These are phyloP conservation scores for Uria aalge DNA, from an alignment of 2,113 vertebrate genomes.

Conservation along the genomic window DNA sequence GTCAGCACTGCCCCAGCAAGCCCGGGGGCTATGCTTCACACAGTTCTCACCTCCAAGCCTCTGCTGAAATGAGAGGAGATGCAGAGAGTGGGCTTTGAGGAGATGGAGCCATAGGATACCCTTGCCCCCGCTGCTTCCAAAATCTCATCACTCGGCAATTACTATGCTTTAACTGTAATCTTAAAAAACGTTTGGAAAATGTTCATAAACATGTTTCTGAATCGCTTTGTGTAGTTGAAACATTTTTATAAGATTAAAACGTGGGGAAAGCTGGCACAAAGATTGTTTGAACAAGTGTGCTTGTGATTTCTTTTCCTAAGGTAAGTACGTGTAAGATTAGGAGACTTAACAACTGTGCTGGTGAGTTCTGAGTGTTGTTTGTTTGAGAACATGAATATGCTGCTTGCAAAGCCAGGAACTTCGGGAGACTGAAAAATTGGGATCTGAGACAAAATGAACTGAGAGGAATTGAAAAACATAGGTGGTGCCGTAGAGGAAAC, in stretches of 20 bases:
- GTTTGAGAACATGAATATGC: conserved; percentile 18
- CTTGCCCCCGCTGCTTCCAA: neutral
- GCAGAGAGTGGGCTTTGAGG: neutral
- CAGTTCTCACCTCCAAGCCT: neutral
- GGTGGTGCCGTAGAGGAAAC: neutral
- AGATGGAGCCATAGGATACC: neutral
- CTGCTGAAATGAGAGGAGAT: neutral
- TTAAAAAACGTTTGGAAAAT: conserved; percentile 68
- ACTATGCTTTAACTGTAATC: conserved; percentile 22
- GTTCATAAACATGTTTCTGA: conserved; percentile 68
- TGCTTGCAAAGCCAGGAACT: conserved; percentile 16
- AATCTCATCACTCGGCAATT: conserved; percentile 12
- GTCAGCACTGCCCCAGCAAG: neutral
- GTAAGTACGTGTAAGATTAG: conserved; percentile 46
- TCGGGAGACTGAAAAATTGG: neutral
- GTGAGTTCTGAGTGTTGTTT: conserved; percentile 50
- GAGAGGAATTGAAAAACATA: neutral
- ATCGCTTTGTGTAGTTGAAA: conserved; percentile 53
- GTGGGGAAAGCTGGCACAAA: conserved; percentile 47
- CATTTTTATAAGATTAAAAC: conserved; percentile 69
- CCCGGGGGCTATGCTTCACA: neutral
- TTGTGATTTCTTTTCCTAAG: conserved; percentile 54
- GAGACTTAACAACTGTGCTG: conserved; percentile 23
- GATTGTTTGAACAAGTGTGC: conserved; percentile 69
- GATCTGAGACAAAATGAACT: neutral